Base-by-base conservation (phyloP, 2,113 vertebrate genomes). In the Peromyscus leucopus region DNA sequence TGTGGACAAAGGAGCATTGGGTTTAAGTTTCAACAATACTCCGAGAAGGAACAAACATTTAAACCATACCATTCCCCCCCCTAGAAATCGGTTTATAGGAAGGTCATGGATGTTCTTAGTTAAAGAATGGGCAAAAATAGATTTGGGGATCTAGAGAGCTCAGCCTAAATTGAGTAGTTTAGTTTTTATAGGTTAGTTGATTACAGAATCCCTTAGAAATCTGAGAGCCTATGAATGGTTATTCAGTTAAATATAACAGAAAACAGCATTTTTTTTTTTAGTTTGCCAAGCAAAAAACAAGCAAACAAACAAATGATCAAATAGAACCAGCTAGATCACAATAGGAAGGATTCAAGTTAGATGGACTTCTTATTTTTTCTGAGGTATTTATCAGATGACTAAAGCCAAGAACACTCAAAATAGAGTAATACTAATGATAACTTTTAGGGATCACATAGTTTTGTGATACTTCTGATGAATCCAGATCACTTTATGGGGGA, bases 371-470 rank as follows among this genome's bases (percentile, higher is more conserved):
- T 85, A 13, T 83, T 72, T 1, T 74, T 42, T 72, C 80, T 84
- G 36, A 86, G 63, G 16, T 78, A 94, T 46, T 94, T 89, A 72
- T 82, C 36, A 85, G 12, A 89, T 82, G 93, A 80, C 46, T 46
- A 82, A 91, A 89, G 17, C 6, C 33, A 94, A 67, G 89, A 94
- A 86, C 24, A 65, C 1, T 94, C 59, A 76, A 76, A 95, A 65
- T 84, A 91, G 17, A 24, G 61, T 2, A 42, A 28, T 24, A 22
- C 4, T 48, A 61, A 16, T 22, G 42, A 31, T 92, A 75, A 80
- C 22, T 82, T 96, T 80, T 78, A 90, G 75, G 48, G 6, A 89
- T 85, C 3, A 88, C 17, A 0, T 33, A 71, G 92, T 75, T 69
- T 85, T 93, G 31, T 74, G 28, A 80, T 78, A 48, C 33, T 31